A percentile compares a stretch with the other conserved stretches of the same genome.
These are phyloP conservation scores for Phataginus tetradactyla DNA, from an alignment of 2,797 vertebrate species.

Conservation along the genomic window DNA sequence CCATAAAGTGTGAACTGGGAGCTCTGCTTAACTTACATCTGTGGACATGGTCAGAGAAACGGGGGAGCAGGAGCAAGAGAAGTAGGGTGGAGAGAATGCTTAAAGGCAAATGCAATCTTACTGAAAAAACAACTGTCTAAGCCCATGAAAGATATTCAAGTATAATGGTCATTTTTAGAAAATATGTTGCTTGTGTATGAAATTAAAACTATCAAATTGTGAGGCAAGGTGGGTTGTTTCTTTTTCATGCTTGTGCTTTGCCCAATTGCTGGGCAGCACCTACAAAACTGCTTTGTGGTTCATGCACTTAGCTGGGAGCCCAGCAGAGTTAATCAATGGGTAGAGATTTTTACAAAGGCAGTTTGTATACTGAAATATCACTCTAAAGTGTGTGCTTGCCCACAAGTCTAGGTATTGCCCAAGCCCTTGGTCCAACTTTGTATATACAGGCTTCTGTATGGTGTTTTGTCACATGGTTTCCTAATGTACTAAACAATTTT, in stretches of 20 bases:
- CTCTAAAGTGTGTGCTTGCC: background rate
- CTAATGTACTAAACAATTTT: background rate
- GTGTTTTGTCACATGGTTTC: background rate
- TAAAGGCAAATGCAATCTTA: background rate
- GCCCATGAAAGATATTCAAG: background rate
- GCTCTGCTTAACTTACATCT: background rate
- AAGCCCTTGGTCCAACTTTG: background rate
- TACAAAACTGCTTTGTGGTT: background rate
- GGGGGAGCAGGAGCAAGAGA: background rate
- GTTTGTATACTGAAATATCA: background rate
- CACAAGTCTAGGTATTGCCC: background rate
- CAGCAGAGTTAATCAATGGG: background rate
- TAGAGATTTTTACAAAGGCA: background rate
- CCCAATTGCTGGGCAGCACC: background rate
- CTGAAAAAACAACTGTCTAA: background rate
- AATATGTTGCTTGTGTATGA: background rate
- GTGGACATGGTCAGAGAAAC: background rate
- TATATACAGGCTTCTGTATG: background rate
- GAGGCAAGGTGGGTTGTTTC: background rate
- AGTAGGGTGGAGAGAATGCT: background rate
- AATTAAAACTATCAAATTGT: slow-evolving; percentile 7
- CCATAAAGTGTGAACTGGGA: background rate
- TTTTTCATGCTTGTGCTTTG: background rate
- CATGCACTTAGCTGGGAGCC: background rate
- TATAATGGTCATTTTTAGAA: background rate